Conservation (phyloP, 2,888 invertebrate genomes). For the Aleiodes leptofemur region DNA sequence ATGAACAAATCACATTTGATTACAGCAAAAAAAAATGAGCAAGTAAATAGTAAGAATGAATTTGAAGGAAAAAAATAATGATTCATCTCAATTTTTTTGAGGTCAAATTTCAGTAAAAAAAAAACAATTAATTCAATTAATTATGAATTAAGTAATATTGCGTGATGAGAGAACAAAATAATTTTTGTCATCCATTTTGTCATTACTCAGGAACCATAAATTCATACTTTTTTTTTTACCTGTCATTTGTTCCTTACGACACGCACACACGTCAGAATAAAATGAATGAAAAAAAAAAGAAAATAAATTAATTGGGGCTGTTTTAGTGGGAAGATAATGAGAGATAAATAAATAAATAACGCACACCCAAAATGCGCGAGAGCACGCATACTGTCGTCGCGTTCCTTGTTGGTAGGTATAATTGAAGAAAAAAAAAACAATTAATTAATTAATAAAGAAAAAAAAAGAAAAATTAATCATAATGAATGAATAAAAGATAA, state of each 20-base stretch:
- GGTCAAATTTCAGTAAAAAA: too few species aligned
- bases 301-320: too few species aligned
- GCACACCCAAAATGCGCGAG: slow-evolving; percentile 35
- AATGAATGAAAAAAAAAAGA: too few species aligned
- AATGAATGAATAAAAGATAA: slow-evolving; percentile 53
- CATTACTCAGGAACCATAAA: too few species aligned
- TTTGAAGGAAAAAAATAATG: slow-evolving; percentile 1
- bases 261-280: slow-evolving; percentile 11
- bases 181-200: too few species aligned
- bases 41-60: not conserved
- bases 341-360: slow-evolving; percentile 44
- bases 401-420: slow-evolving; percentile 50
- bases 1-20: slow-evolving; percentile 55
- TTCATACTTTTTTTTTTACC: not conserved
- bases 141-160: not conserved
- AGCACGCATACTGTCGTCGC: slow-evolving; percentile 41
- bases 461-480: slow-evolving; percentile 44
- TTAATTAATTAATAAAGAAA: slow-evolving; percentile 44
- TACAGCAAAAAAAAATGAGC: slow-evolving; percentile 15
- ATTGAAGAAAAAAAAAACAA: slow-evolving; percentile 50
- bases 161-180: slow-evolving; percentile 6
- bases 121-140: too few species aligned
- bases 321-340: slow-evolving; percentile 9
- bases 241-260: slow-evolving; percentile 15
- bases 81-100: not conserved